Conservation (phyloP, 2,113 vertebrate species). For the Elephantulus edwardii region DNA sequence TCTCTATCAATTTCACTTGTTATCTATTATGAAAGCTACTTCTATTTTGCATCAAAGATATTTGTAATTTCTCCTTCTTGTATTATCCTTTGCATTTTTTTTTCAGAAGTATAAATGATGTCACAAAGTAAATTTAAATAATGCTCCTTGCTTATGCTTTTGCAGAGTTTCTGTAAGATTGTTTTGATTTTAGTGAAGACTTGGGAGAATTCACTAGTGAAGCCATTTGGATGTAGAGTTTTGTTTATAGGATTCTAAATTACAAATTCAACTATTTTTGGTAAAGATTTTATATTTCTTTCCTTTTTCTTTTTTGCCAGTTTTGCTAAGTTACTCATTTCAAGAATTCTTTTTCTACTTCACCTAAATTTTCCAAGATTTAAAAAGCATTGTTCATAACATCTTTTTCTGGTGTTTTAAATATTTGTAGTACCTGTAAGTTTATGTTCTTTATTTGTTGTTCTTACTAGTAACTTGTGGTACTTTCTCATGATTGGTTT, state of each 20-base stretch:
- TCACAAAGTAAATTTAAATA: not conserved
- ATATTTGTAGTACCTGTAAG: not conserved
- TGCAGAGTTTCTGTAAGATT: not conserved
- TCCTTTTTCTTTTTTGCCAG: not conserved
- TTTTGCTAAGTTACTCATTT: not conserved
- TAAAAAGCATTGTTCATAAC: not conserved
- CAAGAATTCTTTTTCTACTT: not conserved
- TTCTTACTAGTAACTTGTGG: not conserved
- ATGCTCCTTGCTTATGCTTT: not conserved
- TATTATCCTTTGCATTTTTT: not conserved
- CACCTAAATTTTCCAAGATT: not conserved
- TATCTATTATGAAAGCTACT: not conserved
- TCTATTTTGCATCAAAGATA: not conserved
- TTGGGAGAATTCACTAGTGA: not conserved
- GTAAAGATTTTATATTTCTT: not conserved
- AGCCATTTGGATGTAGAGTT: not conserved
- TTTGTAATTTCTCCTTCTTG: not conserved
- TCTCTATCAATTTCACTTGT: not conserved
- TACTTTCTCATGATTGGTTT: not conserved
- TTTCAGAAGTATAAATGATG: not conserved
- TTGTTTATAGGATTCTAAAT: not conserved
- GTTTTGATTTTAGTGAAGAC: not conserved
- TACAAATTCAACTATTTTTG: not conserved
- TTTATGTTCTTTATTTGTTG: not conserved
- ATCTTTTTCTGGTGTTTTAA: not conserved